Base-by-base conservation (phyloP, 2,113 vertebrate species). In the Galbula dea region DNA sequence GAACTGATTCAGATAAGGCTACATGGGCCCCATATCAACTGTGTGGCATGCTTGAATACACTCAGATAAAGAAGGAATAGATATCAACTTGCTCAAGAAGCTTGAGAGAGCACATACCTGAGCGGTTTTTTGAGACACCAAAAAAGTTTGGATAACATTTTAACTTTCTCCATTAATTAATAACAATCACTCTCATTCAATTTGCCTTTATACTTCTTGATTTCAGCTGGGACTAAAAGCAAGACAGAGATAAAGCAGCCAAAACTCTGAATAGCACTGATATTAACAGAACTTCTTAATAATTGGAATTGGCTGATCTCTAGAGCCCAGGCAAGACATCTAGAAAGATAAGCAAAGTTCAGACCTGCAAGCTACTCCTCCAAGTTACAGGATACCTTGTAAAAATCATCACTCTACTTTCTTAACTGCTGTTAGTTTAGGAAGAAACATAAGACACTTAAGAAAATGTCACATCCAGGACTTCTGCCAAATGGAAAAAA, bases 171-270 rank as follows among this genome's bases (percentile, higher is more conserved):
- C 86, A 89, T 71, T 77, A 89, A 91, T 94, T 94, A 95, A 81
- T 79, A 92, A 69, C 62, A 69, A 83, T 85, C 75, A 34, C 37
- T 63, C 72, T 71, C 36, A 41, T 93, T 81, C 91, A 86, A 55
- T 88, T 93, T 94, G 48, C 78, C n/a, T 92, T 93, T 74, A 67
- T 79, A 34, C 55, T 83, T 52, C 91, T 86, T 95, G 91, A 94
- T 96, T 95, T 95, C 93, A 93, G 30, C 79, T 93, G 94, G 87
- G 93, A 96, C 63, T 81, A 61, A 66, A 49, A 78, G 75, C 27
- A 91, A 55, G 81, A 51, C 84, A 77, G 82, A 94, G 87, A 94
- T 85, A 92, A 94, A 94, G 75, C 68, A 89, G 95, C 72, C 65
- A 83, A 86, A 93, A 78, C 48, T 83, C 66, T 86, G 85, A 80